Base-by-base conservation (phyloP, 2,888 invertebrate species). In the Ochlodes sylvanus region DNA sequence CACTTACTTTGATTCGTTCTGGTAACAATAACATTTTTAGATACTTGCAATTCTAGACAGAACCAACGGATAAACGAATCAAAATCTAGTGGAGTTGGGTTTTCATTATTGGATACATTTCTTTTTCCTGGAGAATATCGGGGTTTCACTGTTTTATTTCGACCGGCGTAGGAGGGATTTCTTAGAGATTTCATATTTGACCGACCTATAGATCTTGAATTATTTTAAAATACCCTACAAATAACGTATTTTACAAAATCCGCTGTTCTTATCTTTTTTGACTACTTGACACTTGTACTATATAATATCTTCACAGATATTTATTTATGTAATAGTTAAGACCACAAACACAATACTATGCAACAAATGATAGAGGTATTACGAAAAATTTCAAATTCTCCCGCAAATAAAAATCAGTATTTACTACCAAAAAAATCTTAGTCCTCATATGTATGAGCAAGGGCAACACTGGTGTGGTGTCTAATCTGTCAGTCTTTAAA, bases 31-130 rank as follows among this genome's bases (percentile, higher is more conserved):
- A 85, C 78, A 14, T 63, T n/a, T 5, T 73, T 67, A 34, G 76
- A 73, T 2, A 73, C 66, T 57, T 79, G 67, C 76, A 78, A 79
- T 72, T 80, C 69, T 42, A 68, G 41, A 57, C 85, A 86, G 10
- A 79, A 68, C 86, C 87, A 87, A n/a, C 88, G 87, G 34, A 88
- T 42, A 58, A 86, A 88, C 6, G 57, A 55, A 17, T 84, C 82
- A 61, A 88, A 87, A 55, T 86, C 77, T 47, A 75, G 56, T 5
- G 87, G 88, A 42, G 77, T 79, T 0, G 77, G 78, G n/a, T 62
- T 69, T 0, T 57, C 55, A 34, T 10, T 21, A 9, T 21, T 47
- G 38, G 44, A 55, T 10, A 19, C 12, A 55, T 47, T 15, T 47
- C 32, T 62, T 21, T 61, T 38, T 34, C 1, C 44, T 32, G 12